Evolutionary conservation across 2,113 vertebrate genomes (phyloP).

Genomic region (Microcebus griseorufus): DNA sequence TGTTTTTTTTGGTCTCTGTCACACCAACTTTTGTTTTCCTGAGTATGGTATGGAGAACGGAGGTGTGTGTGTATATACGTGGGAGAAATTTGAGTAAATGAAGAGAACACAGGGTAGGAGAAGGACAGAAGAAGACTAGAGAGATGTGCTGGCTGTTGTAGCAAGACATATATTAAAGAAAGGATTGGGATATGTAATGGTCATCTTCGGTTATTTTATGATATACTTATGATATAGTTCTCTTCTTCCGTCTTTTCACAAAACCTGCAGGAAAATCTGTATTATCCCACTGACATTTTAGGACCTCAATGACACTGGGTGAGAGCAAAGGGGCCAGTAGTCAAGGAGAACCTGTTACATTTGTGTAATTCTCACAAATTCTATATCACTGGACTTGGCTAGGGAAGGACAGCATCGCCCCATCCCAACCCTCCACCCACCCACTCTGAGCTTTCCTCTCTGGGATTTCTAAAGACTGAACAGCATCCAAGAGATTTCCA

Average conservation of each 20-base stretch:
- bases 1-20: neutral
- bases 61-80: accelerated
- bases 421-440: neutral
- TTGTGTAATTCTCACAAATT: neutral
- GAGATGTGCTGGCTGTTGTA: neutral
- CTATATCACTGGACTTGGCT: neutral
- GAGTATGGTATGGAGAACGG: neutral
- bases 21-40: neutral
- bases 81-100: neutral
- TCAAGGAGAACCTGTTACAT: neutral
- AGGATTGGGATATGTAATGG: neutral
- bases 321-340: neutral
- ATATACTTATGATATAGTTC: neutral
- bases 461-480: neutral
- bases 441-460: neutral
- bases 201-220: neutral
- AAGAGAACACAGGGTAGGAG: neutral
- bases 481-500: neutral
- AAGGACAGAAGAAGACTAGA: neutral
- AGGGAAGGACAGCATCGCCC: neutral
- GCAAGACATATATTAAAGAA: neutral
- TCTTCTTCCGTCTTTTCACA: neutral
- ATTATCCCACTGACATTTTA: neutral
- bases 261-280: neutral
- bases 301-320: neutral